Conservation (phyloP, 1,140 invertebrate genomes). For the Samia ricini region DNA sequence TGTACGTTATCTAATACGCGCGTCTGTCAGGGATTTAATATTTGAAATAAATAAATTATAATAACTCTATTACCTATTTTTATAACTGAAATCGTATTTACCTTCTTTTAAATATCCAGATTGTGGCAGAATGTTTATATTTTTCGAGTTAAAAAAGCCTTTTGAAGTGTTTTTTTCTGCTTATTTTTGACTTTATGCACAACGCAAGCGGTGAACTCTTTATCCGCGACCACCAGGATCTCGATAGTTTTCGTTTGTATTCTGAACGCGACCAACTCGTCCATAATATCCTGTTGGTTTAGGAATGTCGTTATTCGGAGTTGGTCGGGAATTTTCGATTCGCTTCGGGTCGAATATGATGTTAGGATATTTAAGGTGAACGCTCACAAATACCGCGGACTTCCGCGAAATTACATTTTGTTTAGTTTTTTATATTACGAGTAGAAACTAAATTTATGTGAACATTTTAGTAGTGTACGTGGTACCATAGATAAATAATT, state of each 20-base stretch:
- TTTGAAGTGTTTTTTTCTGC: slow-evolving; percentile 4
- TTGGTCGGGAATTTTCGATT: neutral
- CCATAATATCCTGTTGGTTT: slow-evolving; percentile 49
- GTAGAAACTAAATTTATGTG: too few species aligned
- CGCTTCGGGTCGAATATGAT: neutral
- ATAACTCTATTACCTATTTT: too few species aligned
- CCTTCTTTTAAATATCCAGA: neutral
- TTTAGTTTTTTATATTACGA: too few species aligned
- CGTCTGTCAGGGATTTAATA: too few species aligned
- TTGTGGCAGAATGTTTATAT: too few species aligned
- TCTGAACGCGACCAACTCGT: slow-evolving; percentile 44
- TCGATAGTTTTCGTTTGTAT: slow-evolving; percentile 38
- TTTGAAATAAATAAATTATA: too few species aligned
- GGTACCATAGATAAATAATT: too few species aligned
- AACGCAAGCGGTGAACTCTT: slow-evolving; percentile 38
- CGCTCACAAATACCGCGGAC: neutral
- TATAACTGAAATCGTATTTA: neutral
- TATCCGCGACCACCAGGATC: slow-evolving; percentile 30
- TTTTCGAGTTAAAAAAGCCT: too few species aligned
- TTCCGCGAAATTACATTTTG: neutral
- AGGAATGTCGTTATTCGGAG: slow-evolving; percentile 13
- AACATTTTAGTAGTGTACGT: too few species aligned
- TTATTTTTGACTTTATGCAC: slow-evolving; percentile 32
- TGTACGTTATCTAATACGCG: too few species aligned
- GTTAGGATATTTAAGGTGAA: neutral